These are phyloP conservation scores for Polyploca ridens DNA, from an alignment of 2,888 invertebrate species.

Conservation along the genomic window DNA sequence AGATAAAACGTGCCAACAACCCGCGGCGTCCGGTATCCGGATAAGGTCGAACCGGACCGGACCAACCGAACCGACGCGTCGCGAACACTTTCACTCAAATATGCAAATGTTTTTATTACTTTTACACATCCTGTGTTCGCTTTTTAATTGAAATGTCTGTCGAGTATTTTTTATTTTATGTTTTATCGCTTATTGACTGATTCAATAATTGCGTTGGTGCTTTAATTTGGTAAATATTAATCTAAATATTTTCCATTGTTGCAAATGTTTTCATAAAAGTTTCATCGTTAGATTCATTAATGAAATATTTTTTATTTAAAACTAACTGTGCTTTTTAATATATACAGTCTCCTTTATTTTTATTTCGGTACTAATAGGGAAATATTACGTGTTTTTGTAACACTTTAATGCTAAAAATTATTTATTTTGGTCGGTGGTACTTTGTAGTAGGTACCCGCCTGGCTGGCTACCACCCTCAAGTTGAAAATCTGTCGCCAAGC, in stretches of 20 bases:
- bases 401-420: too few relatives aligned
- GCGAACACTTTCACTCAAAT: conserved; percentile 11
- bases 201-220: not conserved
- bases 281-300: not conserved
- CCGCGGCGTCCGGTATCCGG: not conserved
- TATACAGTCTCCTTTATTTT: too few relatives aligned
- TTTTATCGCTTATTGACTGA: not conserved
- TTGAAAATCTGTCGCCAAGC: too few relatives aligned
- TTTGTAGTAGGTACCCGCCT: too few relatives aligned
- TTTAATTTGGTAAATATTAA: not conserved
- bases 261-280: not conserved
- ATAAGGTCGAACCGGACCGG: conserved; percentile 16
- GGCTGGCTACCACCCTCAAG: too few relatives aligned
- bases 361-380: too few relatives aligned
- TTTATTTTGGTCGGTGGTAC: too few relatives aligned
- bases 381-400: too few relatives aligned
- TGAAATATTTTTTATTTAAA: not conserved
- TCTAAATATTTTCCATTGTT: not conserved
- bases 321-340: not conserved
- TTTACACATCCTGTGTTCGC: not conserved
- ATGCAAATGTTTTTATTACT: conserved; percentile 8
- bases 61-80: conserved; percentile 17
- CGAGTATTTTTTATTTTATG: not conserved
- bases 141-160: conserved; percentile 5
- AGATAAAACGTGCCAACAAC: not conserved